Evolutionary conservation across 35 echinoderm and acorn worm species (phyloP), one percentile per base, ranked within the genome.

Genomic region (Heliocidaris erythrogramma): DNA sequence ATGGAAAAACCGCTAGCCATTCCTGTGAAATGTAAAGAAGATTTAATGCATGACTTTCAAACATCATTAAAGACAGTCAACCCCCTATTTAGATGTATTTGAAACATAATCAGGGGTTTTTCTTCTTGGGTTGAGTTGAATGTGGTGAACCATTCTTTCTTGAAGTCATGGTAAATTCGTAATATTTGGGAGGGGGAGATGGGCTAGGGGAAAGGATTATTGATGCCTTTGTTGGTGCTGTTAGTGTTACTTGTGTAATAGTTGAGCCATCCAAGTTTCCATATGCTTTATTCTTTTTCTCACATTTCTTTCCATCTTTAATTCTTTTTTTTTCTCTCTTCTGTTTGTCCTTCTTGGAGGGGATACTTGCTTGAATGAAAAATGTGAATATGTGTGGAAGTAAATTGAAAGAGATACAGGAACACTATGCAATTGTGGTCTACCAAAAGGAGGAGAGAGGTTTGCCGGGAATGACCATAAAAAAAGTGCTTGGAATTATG

Each of bases 321-420:
- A 69, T 21, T 78, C 18, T 78, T n/a, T 21, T 78, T 78, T 78
- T 42, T 42, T 42, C 35, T 84, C n/a, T 16, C 87, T 89, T 48
- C 87, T 89, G 31, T 48, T 89, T 32, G 27, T 86, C 31, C 87
- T 48, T 24, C 87, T 48, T 48, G 42, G 47, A 16, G 47, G 31
- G 32, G 47, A 24, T 48, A 89, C 87, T 89, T 89, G 87, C 87
- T 89, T 89, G 87, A 48, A 48, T 42, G 87, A 30, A 32, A 32
- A 89, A 48, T 89, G 87, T 89, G 87, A 89, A 89, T 42, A 32
- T 13, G 24, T 89, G 87, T 89, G 87, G 87, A 89, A 89, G 87
- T 89, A 32, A 89, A 89, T 89, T 89, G 87, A 89, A 89, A 89
- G 47, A 89, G 87, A 89, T 89, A 89, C 87, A 89, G 87, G 47